Evolutionary conservation across 92 coral and sea anemone genomes (phyloP), one percentile per base, ranked within the genome.

Genomic region (Muricea muricata): DNA sequence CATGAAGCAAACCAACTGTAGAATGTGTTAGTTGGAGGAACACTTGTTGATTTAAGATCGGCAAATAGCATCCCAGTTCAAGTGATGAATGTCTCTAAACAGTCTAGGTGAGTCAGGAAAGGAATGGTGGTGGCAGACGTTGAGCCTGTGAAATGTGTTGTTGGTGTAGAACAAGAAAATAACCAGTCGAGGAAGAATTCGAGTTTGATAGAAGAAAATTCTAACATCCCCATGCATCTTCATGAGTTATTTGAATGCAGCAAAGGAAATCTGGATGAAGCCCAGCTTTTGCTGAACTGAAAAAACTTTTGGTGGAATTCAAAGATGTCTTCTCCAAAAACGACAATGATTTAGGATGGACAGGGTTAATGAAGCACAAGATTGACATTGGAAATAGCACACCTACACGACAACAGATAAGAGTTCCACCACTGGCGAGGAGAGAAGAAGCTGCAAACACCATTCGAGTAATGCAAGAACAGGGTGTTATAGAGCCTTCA

Each of bases 111-210:
- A 0, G 34, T 90, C 30, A 35, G 46, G 32, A 30, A 52, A 31
- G 87, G 86, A 31, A 78, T 37, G 8, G 75, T 82, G 24, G 73
- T 86, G 14, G 90, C 90, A 1, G 72, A 26, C 35, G 77, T 84
- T 65, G 93, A 90, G 66, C 93, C 89, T 13, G 84, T 83, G 45
- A 76, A 52, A 26, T 85, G 83, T 52, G 79, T 76, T 42, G 32
- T 73, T 15, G 50, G 66, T 67, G n/a, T n/a, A n/a, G n/a, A n/a
- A n/a, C n/a, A n/a, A n/a, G 74, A 21, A 7, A 31, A 56, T 4
- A 4, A 4, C 5, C 24, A 58, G 40, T 29, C 31, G 21, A 33
- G 29, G 17, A 17, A 21, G 30, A 48, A 3, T 0, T 40, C 54
- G 7, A 21, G 37, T 46, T 25, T 12, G 13, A 12, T 29, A 1